Conservation (phyloP, 2,113 vertebrate genomes). For the Anseranas semipalmata region DNA sequence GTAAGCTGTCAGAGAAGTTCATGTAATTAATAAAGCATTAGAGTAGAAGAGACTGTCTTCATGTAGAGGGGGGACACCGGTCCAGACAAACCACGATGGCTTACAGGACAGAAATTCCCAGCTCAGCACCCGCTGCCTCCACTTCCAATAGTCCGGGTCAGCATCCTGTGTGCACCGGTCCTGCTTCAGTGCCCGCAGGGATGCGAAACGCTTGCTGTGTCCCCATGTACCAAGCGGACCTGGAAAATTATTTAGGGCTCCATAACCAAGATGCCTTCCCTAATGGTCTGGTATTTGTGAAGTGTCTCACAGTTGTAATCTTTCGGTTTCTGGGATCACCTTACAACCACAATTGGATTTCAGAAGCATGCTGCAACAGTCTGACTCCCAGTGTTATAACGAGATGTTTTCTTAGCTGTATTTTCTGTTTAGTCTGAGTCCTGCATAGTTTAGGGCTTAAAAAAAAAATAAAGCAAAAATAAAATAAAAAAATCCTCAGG, state of each 20-base stretch:
- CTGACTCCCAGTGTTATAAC: neutral
- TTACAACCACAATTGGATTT: slow-evolving; percentile 48
- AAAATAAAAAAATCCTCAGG: neutral
- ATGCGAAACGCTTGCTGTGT: rapidly evolving
- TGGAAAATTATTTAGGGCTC: neutral
- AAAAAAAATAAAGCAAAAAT: neutral
- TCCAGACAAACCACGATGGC: neutral
- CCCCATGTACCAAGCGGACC: neutral
- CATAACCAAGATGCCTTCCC: neutral
- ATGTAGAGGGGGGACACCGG: neutral
- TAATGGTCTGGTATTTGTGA: neutral
- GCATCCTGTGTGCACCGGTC: rapidly evolving
- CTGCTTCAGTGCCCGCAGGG: rapidly evolving
- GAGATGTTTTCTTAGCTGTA: slow-evolving; percentile 48
- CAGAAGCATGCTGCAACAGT: neutral
- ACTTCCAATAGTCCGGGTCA: neutral
- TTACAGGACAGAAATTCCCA: neutral
- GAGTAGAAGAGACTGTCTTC: neutral
- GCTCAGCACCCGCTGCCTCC: rapidly evolving
- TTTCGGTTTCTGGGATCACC: neutral
- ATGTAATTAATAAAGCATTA: neutral
- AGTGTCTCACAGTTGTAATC: neutral
- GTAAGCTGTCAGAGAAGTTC: neutral
- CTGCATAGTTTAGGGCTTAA: neutral
- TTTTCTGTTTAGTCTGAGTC: slow-evolving; percentile 50